Evolutionary conservation across 2,113 vertebrate species (phyloP).

Genomic region (Talpa occidentalis): DNA sequence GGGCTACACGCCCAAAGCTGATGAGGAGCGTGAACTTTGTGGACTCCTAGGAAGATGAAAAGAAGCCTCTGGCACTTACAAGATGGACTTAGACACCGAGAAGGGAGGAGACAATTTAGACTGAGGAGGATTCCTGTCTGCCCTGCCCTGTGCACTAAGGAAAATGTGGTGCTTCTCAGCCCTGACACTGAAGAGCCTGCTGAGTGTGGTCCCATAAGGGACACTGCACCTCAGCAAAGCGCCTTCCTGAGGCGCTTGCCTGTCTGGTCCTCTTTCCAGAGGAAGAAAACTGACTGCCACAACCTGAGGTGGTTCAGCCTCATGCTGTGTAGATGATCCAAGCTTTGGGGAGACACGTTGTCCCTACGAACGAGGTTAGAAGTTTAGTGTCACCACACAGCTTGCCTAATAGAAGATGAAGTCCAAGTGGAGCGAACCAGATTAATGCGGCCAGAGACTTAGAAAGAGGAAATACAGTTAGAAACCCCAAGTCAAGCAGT

Average conservation of each 20-base stretch:
- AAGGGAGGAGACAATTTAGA: background rate
- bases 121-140: background rate
- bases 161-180: background rate
- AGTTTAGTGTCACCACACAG: conserved; percentile 31
- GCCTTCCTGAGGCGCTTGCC: background rate
- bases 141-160: background rate
- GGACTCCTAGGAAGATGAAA: background rate
- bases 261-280: conserved; percentile 38
- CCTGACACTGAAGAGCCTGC: background rate
- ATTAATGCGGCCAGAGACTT: background rate
- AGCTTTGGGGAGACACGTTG: conserved; percentile 26
- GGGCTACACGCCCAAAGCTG: background rate
- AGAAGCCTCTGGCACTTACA: background rate
- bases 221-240: background rate
- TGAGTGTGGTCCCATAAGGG: background rate
- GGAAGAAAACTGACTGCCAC: background rate
- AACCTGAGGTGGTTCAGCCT: background rate
- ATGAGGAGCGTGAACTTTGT: background rate
- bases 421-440: background rate
- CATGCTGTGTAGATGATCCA: background rate
- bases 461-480: conserved; percentile 21
- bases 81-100: background rate
- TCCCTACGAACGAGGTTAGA: conserved; percentile 64
- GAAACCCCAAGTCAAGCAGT: background rate
- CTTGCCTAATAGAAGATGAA: background rate